Conservation (phyloP, 2,888 invertebrate species). For the Melanchra persicariae region DNA sequence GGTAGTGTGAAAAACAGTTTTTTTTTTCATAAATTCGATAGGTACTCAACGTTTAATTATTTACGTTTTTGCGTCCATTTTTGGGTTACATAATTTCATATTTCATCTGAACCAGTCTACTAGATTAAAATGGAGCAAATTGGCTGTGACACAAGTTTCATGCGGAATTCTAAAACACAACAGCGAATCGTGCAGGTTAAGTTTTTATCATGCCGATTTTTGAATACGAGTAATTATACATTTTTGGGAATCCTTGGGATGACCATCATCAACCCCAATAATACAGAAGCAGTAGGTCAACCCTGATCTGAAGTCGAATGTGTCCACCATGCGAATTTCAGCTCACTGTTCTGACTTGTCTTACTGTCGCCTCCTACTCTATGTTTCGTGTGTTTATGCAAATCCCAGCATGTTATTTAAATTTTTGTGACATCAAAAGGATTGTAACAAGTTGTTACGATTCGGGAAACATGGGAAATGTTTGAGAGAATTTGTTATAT, state of each 20-base stretch:
- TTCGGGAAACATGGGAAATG: conserved; percentile 19
- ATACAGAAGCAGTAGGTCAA: neutral
- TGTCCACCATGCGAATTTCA: neutral
- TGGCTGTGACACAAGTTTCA: no score
- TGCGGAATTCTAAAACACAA: neutral
- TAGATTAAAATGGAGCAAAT: no score
- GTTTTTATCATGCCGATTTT: neutral
- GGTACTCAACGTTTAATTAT: no score
- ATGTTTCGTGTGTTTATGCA: conserved; percentile 19
- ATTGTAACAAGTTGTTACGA: conserved; percentile 33
- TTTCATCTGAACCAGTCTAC: no score
- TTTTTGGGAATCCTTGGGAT: no score
- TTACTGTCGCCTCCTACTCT: neutral
- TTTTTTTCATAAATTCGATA: no score
- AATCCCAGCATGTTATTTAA: conserved; percentile 26
- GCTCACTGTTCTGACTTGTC: neutral
- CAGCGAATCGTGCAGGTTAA: neutral
- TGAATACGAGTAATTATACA: neutral
- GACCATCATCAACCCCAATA: neutral
- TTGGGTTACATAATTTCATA: no score
- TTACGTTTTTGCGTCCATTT: no score
- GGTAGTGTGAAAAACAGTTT: no score
- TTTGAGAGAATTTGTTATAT: conserved; percentile 26
- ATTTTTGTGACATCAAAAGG: conserved; percentile 34
- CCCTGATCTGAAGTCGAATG: neutral